These are phyloP conservation scores for Daubentonia madagascariensis DNA, from an alignment of 2,113 vertebrate genomes.

Conservation along the genomic window DNA sequence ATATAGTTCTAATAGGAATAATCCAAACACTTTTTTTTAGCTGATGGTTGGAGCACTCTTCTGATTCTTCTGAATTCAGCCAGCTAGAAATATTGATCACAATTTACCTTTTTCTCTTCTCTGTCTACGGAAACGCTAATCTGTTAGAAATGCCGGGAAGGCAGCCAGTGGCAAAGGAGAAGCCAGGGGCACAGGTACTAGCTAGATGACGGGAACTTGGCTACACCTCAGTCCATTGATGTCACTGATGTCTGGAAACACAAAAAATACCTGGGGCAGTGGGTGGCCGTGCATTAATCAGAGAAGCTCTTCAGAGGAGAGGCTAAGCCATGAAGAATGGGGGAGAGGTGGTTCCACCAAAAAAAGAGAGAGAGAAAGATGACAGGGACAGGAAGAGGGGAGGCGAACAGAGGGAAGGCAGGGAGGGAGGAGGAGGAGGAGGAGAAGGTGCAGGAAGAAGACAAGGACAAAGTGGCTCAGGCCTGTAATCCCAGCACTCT, in stretches of 20 bases:
- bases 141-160: background rate
- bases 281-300: background rate
- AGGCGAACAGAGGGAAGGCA: background rate
- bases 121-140: background rate
- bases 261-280: background rate
- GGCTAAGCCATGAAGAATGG: background rate
- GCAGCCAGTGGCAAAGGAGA: background rate
- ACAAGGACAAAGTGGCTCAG: too few species aligned
- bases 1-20: background rate
- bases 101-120: background rate
- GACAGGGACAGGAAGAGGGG: background rate
- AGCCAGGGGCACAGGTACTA: background rate
- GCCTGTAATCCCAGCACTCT: too few species aligned
- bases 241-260: background rate
- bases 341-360: background rate
- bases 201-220: background rate
- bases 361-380: background rate
- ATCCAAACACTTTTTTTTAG: background rate
- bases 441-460: too few species aligned
- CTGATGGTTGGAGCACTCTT: background rate
- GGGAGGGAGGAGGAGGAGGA: too few species aligned
- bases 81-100: background rate
- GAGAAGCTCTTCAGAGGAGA: background rate
- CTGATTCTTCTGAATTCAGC: background rate
- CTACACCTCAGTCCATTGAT: background rate